Percentiles rank a stretch among this genome's conserved stretches.
These are phyloP conservation scores for Australoheros facetus DNA, from an alignment of 2,797 vertebrate genomes.

Conservation along the genomic window DNA sequence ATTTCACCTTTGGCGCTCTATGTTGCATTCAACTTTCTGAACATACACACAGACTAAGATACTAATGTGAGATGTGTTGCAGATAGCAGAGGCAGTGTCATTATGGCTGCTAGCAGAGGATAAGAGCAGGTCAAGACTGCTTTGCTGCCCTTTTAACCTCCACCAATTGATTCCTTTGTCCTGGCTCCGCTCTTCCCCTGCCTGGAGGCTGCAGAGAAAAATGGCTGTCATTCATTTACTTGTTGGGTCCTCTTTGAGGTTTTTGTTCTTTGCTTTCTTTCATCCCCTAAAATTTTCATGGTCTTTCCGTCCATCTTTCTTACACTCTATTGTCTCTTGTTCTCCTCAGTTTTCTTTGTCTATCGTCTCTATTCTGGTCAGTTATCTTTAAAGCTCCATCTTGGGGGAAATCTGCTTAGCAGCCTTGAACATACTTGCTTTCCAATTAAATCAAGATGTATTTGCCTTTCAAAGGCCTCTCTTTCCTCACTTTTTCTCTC, in stretches of 20 bases:
- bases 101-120: slow-evolving; percentile 33
- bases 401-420: slow-evolving; percentile 76
- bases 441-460: slow-evolving; percentile 88
- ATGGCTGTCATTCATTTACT: slow-evolving; percentile 22
- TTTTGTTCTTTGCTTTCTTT: slow-evolving; percentile 23
- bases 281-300: background rate
- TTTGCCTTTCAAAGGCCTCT: slow-evolving; percentile 84
- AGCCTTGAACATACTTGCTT: slow-evolving; percentile 75
- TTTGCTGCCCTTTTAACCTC: slow-evolving; percentile 30
- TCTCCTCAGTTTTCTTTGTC: slow-evolving; percentile 20
- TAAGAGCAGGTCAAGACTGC: slow-evolving; percentile 26
- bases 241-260: slow-evolving; percentile 5
- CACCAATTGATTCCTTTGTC: slow-evolving; percentile 36
- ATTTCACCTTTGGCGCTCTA: slow-evolving; percentile 45
- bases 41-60: background rate
- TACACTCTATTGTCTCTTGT: slow-evolving; percentile 18
- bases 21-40: slow-evolving; percentile 21
- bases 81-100: slow-evolving; percentile 12
- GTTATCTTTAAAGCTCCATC: slow-evolving; percentile 62
- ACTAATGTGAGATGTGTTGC: slow-evolving; percentile 3
- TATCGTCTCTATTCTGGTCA: slow-evolving; percentile 30
- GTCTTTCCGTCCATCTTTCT: slow-evolving; percentile 18
- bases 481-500: slow-evolving; percentile 73
- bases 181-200: slow-evolving; percentile 11
- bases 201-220: slow-evolving; percentile 32